Evolutionary conservation across 2,888 invertebrate genomes (phyloP).

Genomic region (Julus scanicus): DNA sequence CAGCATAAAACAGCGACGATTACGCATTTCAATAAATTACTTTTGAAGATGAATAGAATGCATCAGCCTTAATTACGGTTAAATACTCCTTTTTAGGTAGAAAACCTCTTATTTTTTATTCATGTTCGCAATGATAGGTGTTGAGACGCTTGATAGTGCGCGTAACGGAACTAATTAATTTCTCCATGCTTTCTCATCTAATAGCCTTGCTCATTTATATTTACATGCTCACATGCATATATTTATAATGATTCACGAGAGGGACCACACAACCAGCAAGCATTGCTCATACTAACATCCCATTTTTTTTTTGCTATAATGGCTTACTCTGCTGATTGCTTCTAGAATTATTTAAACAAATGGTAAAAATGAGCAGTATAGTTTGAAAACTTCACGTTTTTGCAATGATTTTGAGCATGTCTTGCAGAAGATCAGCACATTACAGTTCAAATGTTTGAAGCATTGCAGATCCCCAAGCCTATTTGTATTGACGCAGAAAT

Average conservation of each 20-base stretch:
- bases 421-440: not conserved
- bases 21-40: not conserved
- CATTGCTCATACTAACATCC: not conserved
- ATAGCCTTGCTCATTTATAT: constrained; percentile 29
- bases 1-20: constrained; percentile 8
- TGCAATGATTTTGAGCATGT: not conserved
- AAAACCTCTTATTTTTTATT: constrained; percentile 14
- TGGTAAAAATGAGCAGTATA: not conserved
- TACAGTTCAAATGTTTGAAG: too few species aligned
- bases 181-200: not conserved
- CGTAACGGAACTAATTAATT: constrained; percentile 23
- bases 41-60: not conserved
- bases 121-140: constrained; percentile 38
- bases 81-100: not conserved
- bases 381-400: not conserved
- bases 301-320: not conserved
- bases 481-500: too few species aligned
- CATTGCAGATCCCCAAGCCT: too few species aligned
- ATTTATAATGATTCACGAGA: not conserved
- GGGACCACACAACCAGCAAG: not conserved
- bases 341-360: not conserved
- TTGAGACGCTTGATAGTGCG: constrained; percentile 12
- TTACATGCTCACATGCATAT: constrained; percentile 12
- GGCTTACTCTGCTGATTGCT: not conserved
- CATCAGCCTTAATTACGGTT: not conserved